Evolutionary conservation across 92 coral and sea anemone genomes (phyloP).

Genomic region (Galaxea fascicularis): DNA sequence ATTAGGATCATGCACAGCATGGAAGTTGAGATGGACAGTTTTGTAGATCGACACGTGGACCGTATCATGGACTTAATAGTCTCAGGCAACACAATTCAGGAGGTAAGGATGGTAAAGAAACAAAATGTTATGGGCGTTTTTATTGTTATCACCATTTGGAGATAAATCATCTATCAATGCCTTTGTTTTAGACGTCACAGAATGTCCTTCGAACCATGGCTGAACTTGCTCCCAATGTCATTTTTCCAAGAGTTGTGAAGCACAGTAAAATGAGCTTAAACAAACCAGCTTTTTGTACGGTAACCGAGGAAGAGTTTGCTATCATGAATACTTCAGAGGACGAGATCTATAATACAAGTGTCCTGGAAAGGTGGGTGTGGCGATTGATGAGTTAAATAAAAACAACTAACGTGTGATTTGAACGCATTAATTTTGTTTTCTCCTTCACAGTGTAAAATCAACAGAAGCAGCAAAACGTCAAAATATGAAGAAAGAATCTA

Average conservation of each 20-base stretch:
- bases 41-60: conserved; percentile 55
- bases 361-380: conserved; percentile 69
- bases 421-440: neutral
- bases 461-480: conserved; percentile 71
- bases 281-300: conserved; percentile 65
- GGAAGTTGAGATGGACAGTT: conserved; percentile 34
- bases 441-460: conserved; percentile 62
- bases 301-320: conserved; percentile 82
- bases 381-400: too few relatives aligned
- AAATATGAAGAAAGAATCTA: conserved; percentile 93
- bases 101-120: conserved; percentile 63
- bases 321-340: conserved; percentile 90
- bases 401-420: too few relatives aligned
- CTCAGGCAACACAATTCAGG: conserved; percentile 33
- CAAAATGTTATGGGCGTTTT: neutral
- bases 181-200: conserved; percentile 58
- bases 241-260: conserved; percentile 75
- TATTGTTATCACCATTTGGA: too few relatives aligned
- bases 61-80: conserved; percentile 65
- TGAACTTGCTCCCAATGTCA: conserved; percentile 51
- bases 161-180: neutral
- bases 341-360: conserved; percentile 71
- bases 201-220: conserved; percentile 73
- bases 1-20: conserved; percentile 42
- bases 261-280: conserved; percentile 55